Conservation (phyloP, 2,888 invertebrate genomes). For the Electrophaes corylata region DNA sequence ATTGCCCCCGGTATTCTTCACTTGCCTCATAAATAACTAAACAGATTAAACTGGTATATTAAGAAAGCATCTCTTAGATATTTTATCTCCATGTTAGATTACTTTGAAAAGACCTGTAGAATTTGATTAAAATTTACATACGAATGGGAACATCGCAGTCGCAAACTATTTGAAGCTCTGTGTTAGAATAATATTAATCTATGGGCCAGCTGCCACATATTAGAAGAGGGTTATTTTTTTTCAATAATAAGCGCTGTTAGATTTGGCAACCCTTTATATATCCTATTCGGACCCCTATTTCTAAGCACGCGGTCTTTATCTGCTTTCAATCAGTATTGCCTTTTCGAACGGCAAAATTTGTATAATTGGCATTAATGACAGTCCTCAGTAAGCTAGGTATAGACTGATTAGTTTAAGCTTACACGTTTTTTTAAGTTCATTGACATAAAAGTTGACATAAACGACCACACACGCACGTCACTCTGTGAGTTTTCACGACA, state of each 20-base stretch:
- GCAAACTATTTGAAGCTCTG: conserved; percentile 50
- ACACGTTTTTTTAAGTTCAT: conserved; percentile 51
- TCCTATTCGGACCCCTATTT: conserved; percentile 69
- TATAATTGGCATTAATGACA: conserved; percentile 16
- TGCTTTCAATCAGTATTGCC: conserved; percentile 57
- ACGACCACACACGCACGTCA: conserved; percentile 47
- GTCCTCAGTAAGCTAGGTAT: conserved; percentile 16
- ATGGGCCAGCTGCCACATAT: conserved; percentile 65
- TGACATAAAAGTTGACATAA: conserved; percentile 54
- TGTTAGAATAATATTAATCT: conserved; percentile 74
- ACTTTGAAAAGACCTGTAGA: conserved; percentile 37
- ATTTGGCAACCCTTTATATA: conserved; percentile 79
- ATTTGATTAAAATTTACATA: conserved; percentile 65
- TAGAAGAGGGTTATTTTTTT: conserved; percentile 63
- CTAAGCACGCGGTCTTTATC: conserved; percentile 55
- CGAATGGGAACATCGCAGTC: conserved; percentile 61
- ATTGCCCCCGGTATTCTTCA: too few relatives aligned
- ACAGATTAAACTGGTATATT: background rate
- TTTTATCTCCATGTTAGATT: background rate
- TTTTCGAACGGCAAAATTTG: conserved; percentile 25
- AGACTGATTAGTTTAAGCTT: conserved; percentile 37
- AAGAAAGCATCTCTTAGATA: background rate
- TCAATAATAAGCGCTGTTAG: conserved; percentile 63
- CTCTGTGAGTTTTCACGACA: conserved; percentile 47
- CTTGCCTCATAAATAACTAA: background rate